Base-by-base conservation (phyloP, 35 echinoderm and acorn worm genomes). In the Stichopus chloronotus region DNA sequence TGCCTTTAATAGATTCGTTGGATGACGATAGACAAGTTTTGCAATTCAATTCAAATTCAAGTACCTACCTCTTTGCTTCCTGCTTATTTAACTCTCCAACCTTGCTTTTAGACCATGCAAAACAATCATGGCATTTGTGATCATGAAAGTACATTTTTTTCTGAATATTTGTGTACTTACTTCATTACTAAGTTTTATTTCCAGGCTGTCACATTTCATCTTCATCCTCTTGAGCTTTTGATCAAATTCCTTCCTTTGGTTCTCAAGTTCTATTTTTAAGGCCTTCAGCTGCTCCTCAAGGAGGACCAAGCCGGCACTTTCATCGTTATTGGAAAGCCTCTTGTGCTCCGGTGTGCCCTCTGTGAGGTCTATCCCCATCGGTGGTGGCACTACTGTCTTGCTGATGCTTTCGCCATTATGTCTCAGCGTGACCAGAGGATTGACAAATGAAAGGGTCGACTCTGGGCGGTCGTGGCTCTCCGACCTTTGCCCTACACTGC, bases 181-280 rank as follows among this genome's bases (percentile, higher is more conserved):
- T 92, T 96, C 95, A 96, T 99, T 99, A n/a, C 83, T 54, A 19
- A 93, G 59, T 58, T 95, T 92, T 59, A 99, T 96, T 25, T 99
- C 69, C 87, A 99, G 83, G 11, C 93, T 92, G 43, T 95, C 94
- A 69, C 87, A 99, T 56, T 95, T 94, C 59, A 96, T 95, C 77
- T 99, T 91, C 88, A 72, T 88, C 54, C 94, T 96, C 22, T 59
- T 60, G 25, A 96, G 9, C 78, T 95, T 95, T 60, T 91, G 78
- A 13, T 95, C 95, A 13, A 92, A 87, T 43, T 95, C 93, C 43
- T 96, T 91, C 88, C 92, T 91, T 57, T 93, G 84, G 63, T 69
- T 96, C 23, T 20, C 93, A n/a, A 96, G 59, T 25, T 99, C 97
- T n/a, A 61, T 19, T 72, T 96, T 99, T 55, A 99, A 77, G 5